Base-by-base conservation (phyloP, 2,797 vertebrate genomes). In the Xenentodon cancila region DNA sequence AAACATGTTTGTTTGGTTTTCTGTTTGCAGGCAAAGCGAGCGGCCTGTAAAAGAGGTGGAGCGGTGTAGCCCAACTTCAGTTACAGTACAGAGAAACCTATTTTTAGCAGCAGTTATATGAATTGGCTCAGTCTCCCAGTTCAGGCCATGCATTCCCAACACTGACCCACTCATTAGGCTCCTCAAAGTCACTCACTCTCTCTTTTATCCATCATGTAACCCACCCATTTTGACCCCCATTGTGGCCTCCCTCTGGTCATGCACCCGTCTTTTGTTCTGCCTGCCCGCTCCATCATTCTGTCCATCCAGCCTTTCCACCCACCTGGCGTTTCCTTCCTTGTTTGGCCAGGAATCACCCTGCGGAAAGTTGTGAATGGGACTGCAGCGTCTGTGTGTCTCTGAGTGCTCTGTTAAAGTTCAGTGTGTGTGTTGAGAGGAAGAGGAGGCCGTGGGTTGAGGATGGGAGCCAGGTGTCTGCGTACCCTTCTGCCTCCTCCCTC, bases 101-200 rank as follows among this genome's bases (percentile, higher is more conserved):
- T 92, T 90, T 92, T 92, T 92, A 93, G 89, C 78, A 54, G 77
- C 81, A 85, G 89, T 92, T 92, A 89, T 86, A 92, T 92, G 90
- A 92, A 93, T 88, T 92, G 91, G 86, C 86, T 87, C 88, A 91
- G 89, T 92, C 87, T 91, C 84, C 85, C 75, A 77, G 86, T 69
- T 71, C 77, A 86, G 84, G 76, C 79, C 74, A 64, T 59, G 84
- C 84, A 86, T 84, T 73, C 79, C 78, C 79, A 80, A 82, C 76
- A 77, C 68, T 72, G 82, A 87, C 77, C 79, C 73, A 53, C 77
- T 86, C 81, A 84, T 83, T 84, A 85, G 73, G 77, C 73, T 75
- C 69, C 45, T 79, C 77, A 52, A 59, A 65, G 56, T 73, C 71
- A 45, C 75, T 57, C 66, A n/a, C n/a, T 62, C 49, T 58, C 70